Evolutionary conservation across 2,113 vertebrate species (phyloP).

Genomic region (Petrocephalus zakoni): DNA sequence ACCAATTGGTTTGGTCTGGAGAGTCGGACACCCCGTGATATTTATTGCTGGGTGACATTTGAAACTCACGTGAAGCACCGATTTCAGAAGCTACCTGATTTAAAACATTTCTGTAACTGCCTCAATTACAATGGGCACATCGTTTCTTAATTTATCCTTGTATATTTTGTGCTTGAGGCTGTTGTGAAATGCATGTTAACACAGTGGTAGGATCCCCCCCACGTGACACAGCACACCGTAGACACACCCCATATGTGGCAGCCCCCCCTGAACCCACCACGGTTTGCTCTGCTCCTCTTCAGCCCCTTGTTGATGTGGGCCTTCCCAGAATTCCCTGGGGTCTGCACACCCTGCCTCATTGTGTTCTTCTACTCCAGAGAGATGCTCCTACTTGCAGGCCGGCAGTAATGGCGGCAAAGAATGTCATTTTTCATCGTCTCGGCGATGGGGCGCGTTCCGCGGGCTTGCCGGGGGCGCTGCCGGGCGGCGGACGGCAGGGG

Average conservation of each 20-base stretch:
- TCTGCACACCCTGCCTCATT: not conserved
- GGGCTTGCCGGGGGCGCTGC: not conserved
- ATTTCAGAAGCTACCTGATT: not conserved
- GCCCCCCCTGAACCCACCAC: not conserved
- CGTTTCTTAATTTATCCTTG: not conserved
- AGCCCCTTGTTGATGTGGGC: not conserved
- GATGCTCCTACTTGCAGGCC: not conserved
- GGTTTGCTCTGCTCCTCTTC: not conserved
- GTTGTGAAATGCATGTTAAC: not conserved
- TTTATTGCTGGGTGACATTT: not conserved
- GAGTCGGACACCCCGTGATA: not conserved
- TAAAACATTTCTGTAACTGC: not conserved
- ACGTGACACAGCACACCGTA: not conserved
- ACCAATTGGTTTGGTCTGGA: not conserved
- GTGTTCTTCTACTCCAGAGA: not conserved
- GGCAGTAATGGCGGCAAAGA: not conserved
- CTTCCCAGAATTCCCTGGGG: not conserved
- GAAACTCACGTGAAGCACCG: not conserved
- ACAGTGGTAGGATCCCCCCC: not conserved
- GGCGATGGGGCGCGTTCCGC: not conserved
- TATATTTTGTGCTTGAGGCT: not conserved
- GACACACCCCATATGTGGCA: not conserved
- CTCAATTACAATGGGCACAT: not conserved
- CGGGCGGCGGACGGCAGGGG: not conserved
- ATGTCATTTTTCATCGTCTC: not conserved